Conservation (phyloP, 2,888 invertebrate genomes). For the Caenorhabditis japonica region DNA sequence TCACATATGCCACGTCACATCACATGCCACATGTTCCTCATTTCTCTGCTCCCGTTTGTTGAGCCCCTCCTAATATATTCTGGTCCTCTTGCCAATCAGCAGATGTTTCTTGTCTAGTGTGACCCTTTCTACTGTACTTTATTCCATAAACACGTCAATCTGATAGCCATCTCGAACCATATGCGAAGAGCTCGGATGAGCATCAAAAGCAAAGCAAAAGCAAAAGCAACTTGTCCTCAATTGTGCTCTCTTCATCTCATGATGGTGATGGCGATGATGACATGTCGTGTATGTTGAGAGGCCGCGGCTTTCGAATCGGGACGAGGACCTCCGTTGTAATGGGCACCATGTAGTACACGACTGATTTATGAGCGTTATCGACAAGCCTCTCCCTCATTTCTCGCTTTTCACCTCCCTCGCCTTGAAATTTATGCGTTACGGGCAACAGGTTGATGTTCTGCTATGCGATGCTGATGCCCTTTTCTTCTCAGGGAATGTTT, state of each 20-base stretch:
- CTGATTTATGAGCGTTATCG: constrained; percentile 49
- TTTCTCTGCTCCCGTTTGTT: constrained; percentile 1
- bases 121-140: constrained; percentile 2
- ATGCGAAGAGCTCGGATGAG: constrained; percentile 19
- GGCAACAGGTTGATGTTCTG: constrained; percentile 27
- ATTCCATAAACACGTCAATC: constrained; percentile 47
- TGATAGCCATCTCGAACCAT: constrained; percentile 43
- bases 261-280: constrained; percentile 32
- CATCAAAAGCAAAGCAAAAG: no score
- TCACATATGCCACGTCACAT: constrained; percentile 29
- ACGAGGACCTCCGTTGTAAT: constrained; percentile 9
- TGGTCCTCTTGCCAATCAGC: constrained; percentile 21
- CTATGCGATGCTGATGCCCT: neutral
- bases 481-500: neutral
- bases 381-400: constrained; percentile 16
- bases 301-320: no score
- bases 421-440: constrained; percentile 28
- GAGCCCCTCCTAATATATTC: constrained; percentile 44
- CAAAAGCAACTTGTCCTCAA: constrained; percentile 23
- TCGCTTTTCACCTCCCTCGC: constrained; percentile 4
- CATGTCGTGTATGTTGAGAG: constrained; percentile 36
- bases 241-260: no score
- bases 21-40: constrained; percentile 31
- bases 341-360: constrained; percentile 45
- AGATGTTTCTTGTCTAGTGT: constrained; percentile 34